These are phyloP conservation scores for Gopherus evgoodei DNA, from an alignment of 2,113 vertebrate genomes.

Conservation along the genomic window DNA sequence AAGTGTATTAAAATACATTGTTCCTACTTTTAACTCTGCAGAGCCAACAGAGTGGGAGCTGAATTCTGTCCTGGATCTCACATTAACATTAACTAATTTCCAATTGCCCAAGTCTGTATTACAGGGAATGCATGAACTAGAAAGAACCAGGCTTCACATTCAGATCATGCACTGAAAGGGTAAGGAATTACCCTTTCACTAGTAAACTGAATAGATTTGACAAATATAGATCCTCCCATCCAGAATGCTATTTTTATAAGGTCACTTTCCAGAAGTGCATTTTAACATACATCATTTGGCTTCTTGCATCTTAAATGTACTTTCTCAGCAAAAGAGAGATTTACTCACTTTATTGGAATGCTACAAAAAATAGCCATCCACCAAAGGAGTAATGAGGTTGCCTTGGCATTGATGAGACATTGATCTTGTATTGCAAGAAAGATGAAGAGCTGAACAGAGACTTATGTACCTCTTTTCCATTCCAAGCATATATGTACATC, in stretches of 20 bases:
- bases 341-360: background rate
- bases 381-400: background rate
- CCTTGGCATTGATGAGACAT: background rate
- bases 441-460: background rate
- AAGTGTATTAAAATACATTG: constrained; percentile 38
- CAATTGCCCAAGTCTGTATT: background rate
- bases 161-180: background rate
- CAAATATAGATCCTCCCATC: background rate
- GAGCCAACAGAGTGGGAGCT: background rate
- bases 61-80: background rate
- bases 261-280: background rate
- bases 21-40: background rate
- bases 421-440: background rate
- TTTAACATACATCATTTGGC: too few species aligned
- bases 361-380: background rate
- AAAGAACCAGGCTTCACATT: constrained; percentile 9
- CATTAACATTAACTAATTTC: background rate
- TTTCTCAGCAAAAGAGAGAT: background rate
- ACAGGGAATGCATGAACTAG: constrained; percentile 39
- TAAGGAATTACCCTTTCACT: background rate
- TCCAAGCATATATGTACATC: background rate
- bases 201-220: background rate
- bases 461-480: background rate
- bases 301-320: background rate
- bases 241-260: background rate